These are phyloP conservation scores for Patella ulyssiponensis DNA, from an alignment of 2,888 invertebrate genomes.

Conservation along the genomic window DNA sequence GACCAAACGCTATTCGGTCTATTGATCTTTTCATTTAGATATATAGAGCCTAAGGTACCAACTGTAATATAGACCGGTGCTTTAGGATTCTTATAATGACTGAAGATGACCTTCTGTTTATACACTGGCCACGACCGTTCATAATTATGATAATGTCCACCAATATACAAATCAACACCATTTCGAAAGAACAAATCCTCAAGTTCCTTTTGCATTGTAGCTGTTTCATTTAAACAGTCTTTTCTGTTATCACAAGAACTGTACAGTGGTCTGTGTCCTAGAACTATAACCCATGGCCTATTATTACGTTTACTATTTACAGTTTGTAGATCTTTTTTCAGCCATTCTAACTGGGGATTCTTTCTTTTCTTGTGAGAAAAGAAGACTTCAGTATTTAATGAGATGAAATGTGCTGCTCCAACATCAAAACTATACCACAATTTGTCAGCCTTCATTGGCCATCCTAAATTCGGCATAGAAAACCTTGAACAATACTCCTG, in stretches of 20 bases:
- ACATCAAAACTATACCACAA: conserved; percentile 69
- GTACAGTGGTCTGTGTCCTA: conserved; percentile 71
- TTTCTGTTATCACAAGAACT: conserved; percentile 61
- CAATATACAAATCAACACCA: conserved; percentile 63
- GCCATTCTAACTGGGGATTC: conserved; percentile 53
- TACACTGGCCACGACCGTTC: conserved; percentile 66
- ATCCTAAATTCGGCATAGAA: conserved; percentile 60
- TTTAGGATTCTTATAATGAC: conserved; percentile 54
- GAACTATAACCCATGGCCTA: conserved; percentile 68
- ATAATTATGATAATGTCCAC: conserved; percentile 64
- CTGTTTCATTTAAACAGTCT: conserved; percentile 56
- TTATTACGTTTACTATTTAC: conserved; percentile 53
- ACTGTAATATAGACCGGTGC: conserved; percentile 61
- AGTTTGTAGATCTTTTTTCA: conserved; percentile 56
- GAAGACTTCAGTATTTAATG: conserved; percentile 59
- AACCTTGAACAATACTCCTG: conserved; percentile 61
- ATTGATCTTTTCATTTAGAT: conserved; percentile 46
- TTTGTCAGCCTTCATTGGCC: conserved; percentile 64
- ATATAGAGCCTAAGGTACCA: conserved; percentile 57
- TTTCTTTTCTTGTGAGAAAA: conserved; percentile 78
- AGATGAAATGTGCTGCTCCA: conserved; percentile 65
- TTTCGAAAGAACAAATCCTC: conserved; percentile 61
- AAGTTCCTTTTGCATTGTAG: conserved; percentile 45
- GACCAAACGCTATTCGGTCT: conserved; percentile 52
- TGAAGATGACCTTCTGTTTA: conserved; percentile 49